Percentiles rank a stretch among this genome's conserved stretches.
Evolutionary conservation across 2,888 invertebrate species (phyloP).

Genomic region (Clusia tigrina): DNA sequence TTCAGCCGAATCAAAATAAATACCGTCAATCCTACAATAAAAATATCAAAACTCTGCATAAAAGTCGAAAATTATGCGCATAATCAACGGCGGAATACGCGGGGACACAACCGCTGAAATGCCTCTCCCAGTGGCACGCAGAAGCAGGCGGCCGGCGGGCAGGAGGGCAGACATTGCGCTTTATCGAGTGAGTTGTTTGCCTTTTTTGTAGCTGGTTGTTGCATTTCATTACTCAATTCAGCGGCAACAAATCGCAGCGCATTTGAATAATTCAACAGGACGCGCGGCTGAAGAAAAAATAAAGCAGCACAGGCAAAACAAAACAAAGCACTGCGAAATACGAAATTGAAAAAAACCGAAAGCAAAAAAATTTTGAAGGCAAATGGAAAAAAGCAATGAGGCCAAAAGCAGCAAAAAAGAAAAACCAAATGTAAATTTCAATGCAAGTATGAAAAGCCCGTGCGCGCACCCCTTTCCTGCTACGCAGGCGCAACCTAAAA

Average conservation of each 20-base stretch:
- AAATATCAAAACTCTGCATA: conserved; percentile 26
- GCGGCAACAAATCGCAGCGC: conserved; percentile 21
- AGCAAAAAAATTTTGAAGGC: no score
- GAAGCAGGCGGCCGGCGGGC: not conserved
- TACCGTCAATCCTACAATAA: conserved; percentile 15
- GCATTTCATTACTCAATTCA: conserved; percentile 8
- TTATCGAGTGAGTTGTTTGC: conserved; percentile 4
- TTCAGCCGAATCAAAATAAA: conserved; percentile 7
- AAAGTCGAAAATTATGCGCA: conserved; percentile 58
- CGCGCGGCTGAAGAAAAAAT: conserved; percentile 5
- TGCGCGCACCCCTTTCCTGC: not conserved
- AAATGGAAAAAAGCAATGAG: no score
- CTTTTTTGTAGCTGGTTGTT: conserved; percentile 14
- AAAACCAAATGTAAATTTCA: no score
- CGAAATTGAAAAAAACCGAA: not conserved
- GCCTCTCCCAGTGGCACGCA: not conserved
- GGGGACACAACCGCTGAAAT: conserved; percentile 38
- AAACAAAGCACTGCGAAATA: not conserved
- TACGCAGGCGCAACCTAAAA: conserved; percentile 27
- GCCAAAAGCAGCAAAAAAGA: no score
- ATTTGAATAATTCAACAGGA: conserved; percentile 55
- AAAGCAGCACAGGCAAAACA: conserved; percentile 1
- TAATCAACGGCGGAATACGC: conserved; percentile 55
- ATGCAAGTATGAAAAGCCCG: not conserved
- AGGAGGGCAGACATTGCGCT: not conserved